Percentiles rank a stretch among this genome's conserved stretches.
These are phyloP conservation scores for Archilochus colubris DNA, from an alignment of 2,113 vertebrate genomes.

Conservation along the genomic window DNA sequence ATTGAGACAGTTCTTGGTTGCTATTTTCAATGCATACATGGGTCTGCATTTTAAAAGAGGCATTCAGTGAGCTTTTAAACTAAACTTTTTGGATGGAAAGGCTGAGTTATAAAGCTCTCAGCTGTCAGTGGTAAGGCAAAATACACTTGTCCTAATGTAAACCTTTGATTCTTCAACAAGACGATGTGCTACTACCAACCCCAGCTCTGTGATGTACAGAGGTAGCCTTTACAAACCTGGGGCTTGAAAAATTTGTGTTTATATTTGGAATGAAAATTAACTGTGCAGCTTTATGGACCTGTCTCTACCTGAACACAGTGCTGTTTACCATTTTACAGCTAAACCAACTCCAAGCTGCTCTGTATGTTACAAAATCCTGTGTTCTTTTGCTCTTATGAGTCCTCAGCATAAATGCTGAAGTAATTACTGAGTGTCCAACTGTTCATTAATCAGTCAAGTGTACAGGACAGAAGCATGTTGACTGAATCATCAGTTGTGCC, in stretches of 20 bases:
- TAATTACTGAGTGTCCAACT: constrained; percentile 18
- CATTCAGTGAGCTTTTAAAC: neutral
- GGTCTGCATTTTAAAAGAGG: neutral
- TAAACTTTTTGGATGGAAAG: neutral
- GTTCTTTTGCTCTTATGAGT: neutral
- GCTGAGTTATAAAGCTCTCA: neutral
- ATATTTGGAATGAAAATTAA: neutral
- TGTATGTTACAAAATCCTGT: neutral
- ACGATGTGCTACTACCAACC: neutral
- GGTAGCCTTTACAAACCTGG: neutral
- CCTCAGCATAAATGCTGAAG: neutral
- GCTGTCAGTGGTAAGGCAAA: neutral
- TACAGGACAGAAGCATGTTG: neutral
- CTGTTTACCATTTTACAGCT: neutral
- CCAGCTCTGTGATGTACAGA: neutral
- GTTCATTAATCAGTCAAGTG: neutral
- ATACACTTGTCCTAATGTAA: neutral
- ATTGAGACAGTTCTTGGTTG: neutral
- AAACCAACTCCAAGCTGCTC: neutral
- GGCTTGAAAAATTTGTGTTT: neutral
- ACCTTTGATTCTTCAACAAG: neutral
- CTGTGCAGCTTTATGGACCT: neutral
- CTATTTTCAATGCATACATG: neutral
- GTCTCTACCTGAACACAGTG: neutral
- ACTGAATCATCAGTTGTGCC: constrained; percentile 29